Base-by-base conservation (phyloP, 2,113 vertebrate genomes). In the Sorex fumeus region DNA sequence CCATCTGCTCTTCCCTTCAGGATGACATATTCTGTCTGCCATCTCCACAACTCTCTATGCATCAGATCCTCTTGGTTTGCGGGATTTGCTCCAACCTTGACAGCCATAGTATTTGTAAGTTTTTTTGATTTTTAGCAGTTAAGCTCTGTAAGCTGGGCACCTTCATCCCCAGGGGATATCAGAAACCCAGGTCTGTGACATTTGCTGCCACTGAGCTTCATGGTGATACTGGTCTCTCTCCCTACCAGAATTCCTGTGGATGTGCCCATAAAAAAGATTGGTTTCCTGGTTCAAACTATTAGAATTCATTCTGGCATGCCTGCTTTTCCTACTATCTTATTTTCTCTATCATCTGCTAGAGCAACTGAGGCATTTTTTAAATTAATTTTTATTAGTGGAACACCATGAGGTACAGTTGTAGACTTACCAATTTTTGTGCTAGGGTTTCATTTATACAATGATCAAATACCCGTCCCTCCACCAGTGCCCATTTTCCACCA, bases 21-120 rank as follows among this genome's bases (percentile, higher is more conserved):
- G 50, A 86, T 92, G 64, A 18, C 28, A 6, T 62, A 2, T 76
- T 53, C 43, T 78, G 0, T 81, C 75, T 74, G 10, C 16, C 8
- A 91, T 62, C 30, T 64, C 32, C 76, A 28, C 1, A 66, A 8
- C 30, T 89, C 32, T 15, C 57, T 53, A 0, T 45, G 28, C 45
- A 28, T 36, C 2, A 27, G 28, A 28, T 30, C 19, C 47, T 3
- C 36, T 62, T 72, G 36, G n/a, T 27, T 50, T 50, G 47, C 5
- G 47, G 47, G 47, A 50, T 45, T 13, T 30, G 86, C 64, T 93
- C 11, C 79, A 57, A 43, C 69, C 70, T 89, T 88, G 50, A 27
- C 4, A 79, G 74, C 66, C 27, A 57, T 12, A 57, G 5, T 84
- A 80, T 62, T 67, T 62, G n/a, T 23, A 91, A 25, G n/a, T n/a